Base-by-base conservation (phyloP, 1,140 invertebrate species). In the Phthorimaea operculella region DNA sequence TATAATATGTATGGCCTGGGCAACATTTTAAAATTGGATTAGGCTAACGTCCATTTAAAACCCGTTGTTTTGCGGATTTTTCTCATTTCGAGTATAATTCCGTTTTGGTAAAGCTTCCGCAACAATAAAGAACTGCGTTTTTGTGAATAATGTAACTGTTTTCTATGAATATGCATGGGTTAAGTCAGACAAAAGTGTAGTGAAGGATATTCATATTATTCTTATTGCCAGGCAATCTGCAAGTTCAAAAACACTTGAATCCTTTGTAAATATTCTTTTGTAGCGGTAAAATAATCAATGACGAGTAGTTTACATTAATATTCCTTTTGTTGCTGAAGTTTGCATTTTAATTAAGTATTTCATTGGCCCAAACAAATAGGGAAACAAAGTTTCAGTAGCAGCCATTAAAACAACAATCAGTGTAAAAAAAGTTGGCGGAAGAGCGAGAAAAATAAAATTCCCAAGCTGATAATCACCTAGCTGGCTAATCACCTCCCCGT, bases 221-320 rank as follows among this genome's bases (percentile, higher is more conserved):
- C 68, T 79, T 78, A 80, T 79, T 80, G 61, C 71, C 73, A 72
- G 80, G 74, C 71, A 84, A 82, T 82, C 67, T 82, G 74, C 73
- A 82, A 79, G 79, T 74, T 68, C 68, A 76, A 80, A 77, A 75
- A 68, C 60, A 63, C 66, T 66, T 58, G 60, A 58, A 33, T 16
- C 60, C 72, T 76, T 78, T 73, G 74, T 63, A 62, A 64, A 62
- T 67, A 71, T 64, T 70, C 57, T 51, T 61, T 61, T 53, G 17
- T 54, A 52, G 55, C 53, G 55, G 49, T 66, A 58, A 70, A 67
- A 66, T 63, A 70, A 66, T 63, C 47, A 54, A 52, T 62, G 55
- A 48, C 52, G 48, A 47, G 44, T 63, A 59, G 57, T 59, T 63
- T 58, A 54, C 56, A 55, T 56, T 28, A 28, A 28, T 28, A 28